A percentile compares a stretch with the other conserved stretches of the same genome.
Conservation (phyloP, 2,113 vertebrate species). For the Sitta europaea region DNA sequence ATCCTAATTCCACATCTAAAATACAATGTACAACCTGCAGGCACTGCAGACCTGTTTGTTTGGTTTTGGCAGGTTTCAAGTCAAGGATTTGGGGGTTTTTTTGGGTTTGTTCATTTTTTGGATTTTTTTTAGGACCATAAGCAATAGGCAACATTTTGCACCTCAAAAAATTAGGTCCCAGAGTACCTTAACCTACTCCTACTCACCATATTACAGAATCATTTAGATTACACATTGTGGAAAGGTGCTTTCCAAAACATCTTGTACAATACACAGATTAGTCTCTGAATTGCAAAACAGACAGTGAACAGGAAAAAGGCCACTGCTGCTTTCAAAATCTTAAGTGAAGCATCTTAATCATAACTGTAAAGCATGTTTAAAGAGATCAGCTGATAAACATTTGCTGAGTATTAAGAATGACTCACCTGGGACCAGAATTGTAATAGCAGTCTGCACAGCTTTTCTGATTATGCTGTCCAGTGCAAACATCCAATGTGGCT, state of each 20-base stretch:
- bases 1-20: not conserved
- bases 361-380: not conserved
- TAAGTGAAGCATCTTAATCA: not conserved
- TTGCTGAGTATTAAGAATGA: not conserved
- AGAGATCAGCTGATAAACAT: not conserved
- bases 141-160: not conserved
- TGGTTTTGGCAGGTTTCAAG: not conserved
- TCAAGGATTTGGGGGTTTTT: not conserved
- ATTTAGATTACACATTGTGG: not conserved
- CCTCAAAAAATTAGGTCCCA: not conserved
- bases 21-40: not conserved
- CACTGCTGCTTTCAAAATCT: not conserved
- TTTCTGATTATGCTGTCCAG: conserved; percentile 97
- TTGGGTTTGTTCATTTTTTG: not conserved
- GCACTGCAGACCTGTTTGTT: not conserved
- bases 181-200: not conserved
- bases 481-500: conserved; percentile 99
- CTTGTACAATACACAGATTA: not conserved
- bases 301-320: not conserved
- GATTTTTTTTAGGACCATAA: not conserved
- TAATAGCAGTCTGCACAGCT: conserved; percentile 96
- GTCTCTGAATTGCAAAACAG: not conserved
- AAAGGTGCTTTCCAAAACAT: not conserved
- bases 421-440: conserved; percentile 95
- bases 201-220: not conserved